These are phyloP conservation scores for Potamarius usumacintae DNA, from an alignment of 2,113 vertebrate genomes.

Conservation along the genomic window DNA sequence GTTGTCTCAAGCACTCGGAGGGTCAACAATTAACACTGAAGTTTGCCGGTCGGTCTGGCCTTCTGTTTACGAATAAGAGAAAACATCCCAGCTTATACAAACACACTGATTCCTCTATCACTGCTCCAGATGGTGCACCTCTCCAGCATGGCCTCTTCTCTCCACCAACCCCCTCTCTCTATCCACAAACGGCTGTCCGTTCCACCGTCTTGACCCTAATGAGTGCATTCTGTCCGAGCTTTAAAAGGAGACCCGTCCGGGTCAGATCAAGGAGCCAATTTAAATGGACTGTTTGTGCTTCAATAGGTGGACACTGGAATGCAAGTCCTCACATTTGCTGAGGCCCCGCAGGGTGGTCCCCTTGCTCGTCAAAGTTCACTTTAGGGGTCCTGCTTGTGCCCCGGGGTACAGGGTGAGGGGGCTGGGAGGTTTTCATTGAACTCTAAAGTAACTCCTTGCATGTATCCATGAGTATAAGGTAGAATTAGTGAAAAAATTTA, in stretches of 20 bases:
- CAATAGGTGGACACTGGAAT: constrained; percentile 61
- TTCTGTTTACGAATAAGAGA: constrained; percentile 51
- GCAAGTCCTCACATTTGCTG: constrained; percentile 46
- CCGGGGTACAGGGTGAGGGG: constrained; percentile 32
- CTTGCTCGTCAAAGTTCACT: constrained; percentile 61
- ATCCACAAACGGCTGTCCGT: constrained; percentile 38
- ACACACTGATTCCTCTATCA: constrained; percentile 47
- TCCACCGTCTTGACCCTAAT: constrained; percentile 55
- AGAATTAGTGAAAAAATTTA: background rate
- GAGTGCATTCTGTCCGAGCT: constrained; percentile 46
- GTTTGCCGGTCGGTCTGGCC: constrained; percentile 6
- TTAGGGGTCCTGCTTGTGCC: constrained; percentile 52
- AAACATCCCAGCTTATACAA: constrained; percentile 47
- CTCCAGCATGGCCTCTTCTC: constrained; percentile 15
- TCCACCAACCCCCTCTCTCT: constrained; percentile 25
- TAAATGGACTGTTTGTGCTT: constrained; percentile 60
- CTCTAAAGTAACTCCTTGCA: constrained; percentile 5
- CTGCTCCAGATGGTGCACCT: constrained; percentile 50
- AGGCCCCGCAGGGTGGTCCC: constrained; percentile 56
- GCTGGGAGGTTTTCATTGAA: constrained; percentile 43
- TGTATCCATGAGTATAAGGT: constrained; percentile 23
- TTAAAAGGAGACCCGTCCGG: constrained; percentile 35
- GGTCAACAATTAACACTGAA: constrained; percentile 38
- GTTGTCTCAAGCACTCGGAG: constrained; percentile 44
- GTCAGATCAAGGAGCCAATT: constrained; percentile 49